phyloP scores from a whole-genome alignment of 2,888 invertebrate species.

The Metopia argyrocephala region DNA sequence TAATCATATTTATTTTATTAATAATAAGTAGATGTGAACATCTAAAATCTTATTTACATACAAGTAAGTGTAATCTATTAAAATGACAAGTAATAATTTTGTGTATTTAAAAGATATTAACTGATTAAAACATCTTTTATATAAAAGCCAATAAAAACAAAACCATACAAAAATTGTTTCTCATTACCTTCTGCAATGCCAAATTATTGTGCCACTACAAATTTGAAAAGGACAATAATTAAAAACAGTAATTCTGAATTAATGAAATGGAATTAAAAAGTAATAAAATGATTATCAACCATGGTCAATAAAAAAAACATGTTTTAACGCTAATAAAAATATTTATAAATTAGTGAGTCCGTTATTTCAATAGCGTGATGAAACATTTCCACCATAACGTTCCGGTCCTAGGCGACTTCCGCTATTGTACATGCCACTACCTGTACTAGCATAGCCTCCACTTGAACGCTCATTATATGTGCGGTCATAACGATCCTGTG shows the following conservation, averaged over 20 bases:
- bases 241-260: neutral
- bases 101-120: neutral
- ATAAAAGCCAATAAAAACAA: constrained; percentile 7
- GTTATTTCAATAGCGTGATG: constrained; percentile 71
- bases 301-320: neutral
- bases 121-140: neutral
- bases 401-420: constrained; percentile 74
- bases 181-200: neutral
- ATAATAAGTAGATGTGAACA: neutral
- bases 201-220: constrained; percentile 5
- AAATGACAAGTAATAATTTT: neutral
- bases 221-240: neutral
- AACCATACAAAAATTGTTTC: constrained; percentile 6
- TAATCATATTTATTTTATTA: neutral
- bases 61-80: neutral
- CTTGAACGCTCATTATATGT: constrained; percentile 78
- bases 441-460: constrained; percentile 71
- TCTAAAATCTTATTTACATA: neutral
- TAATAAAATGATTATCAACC: neutral
- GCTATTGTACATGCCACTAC: constrained; percentile 70
- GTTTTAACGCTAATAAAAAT: constrained; percentile 21
- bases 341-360: neutral
- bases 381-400: constrained; percentile 76
- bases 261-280: neutral
- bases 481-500: constrained; percentile 77